phyloP scores from a whole-genome alignment of 2,113 vertebrate species.

The Gobio gobio region DNA sequence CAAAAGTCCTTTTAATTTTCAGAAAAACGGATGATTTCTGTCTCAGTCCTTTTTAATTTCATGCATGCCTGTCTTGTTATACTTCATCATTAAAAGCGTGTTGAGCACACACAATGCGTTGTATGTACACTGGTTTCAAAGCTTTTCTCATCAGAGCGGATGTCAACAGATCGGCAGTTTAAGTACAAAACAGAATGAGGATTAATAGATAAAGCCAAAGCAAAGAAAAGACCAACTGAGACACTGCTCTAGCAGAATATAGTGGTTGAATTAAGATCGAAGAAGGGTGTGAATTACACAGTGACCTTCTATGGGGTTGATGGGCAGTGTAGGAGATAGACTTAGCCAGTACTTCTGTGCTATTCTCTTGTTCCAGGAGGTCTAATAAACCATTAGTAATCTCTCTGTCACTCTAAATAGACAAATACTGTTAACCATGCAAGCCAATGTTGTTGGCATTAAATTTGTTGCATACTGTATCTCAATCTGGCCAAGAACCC shows the following conservation, averaged over 20 bases:
- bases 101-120: not conserved
- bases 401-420: not conserved
- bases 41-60: constrained; percentile 28
- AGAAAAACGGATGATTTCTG: constrained; percentile 6
- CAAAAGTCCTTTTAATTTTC: constrained; percentile 21
- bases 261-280: not conserved
- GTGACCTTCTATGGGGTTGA: not conserved
- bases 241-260: not conserved
- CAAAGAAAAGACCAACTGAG: not conserved
- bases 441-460: not conserved
- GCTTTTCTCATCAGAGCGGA: not conserved
- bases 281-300: not conserved
- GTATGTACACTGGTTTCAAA: constrained; percentile 23
- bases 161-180: constrained; percentile 32
- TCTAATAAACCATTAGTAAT: not conserved
- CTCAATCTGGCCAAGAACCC: not conserved
- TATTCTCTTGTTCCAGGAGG: not conserved
- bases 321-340: not conserved
- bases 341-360: not conserved
- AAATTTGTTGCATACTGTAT: not conserved
- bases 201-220: constrained; percentile 18
- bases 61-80: constrained; percentile 28
- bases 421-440: not conserved
- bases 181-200: constrained; percentile 38
- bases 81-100: constrained; percentile 20